Evolutionary conservation across 1,140 invertebrate genomes (phyloP), one percentile per base, ranked within the genome.

Genomic region (Neuroterus valhalla): DNA sequence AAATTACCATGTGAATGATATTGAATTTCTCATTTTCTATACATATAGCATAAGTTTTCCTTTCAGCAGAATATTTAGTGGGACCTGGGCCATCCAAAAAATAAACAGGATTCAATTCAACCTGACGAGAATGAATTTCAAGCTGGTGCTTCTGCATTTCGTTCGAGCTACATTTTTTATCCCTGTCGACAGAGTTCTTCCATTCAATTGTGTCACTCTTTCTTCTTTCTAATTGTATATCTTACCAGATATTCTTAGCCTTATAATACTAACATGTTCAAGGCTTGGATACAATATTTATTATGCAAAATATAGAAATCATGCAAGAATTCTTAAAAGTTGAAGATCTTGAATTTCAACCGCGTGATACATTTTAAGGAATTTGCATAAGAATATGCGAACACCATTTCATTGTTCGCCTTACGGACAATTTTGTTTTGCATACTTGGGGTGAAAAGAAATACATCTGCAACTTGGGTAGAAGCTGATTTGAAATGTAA

Each of bases 21-120:
- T 38, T 15, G n/a, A 15, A n/a, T 15, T 8, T 62, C 21, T 19
- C 8, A 4, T 50, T 50, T 50, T 17, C 3, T 10, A 31, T 26
- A 15, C 26, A 23, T n/a, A 26, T n/a, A 26, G 15, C 15, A 26
- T 15, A 62, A 62, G 31, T n/a, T 62, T n/a, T 62, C 15, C 55
- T 31, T 62, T 31, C 31, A 26, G 15, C 55, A n/a, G 11, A 62
- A 62, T 26, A 26, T 31, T 31, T 62, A 62, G 26, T 62, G 26
- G 31, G 17, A 17, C 17, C 46, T 48, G n/a, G 46, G 17, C 46
- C 46, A 48, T 15, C 17, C 46, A 48, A n/a, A 48, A 48, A 31
- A 6, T 14, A 62, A 62, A 26, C 14, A 62, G 23, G 31, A 62
- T 62, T 62, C 55, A 62, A 62, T 62, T 62, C 31, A 62, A 62